Evolutionary conservation across 2,888 invertebrate species (phyloP).

Genomic region (Bibio marci): DNA sequence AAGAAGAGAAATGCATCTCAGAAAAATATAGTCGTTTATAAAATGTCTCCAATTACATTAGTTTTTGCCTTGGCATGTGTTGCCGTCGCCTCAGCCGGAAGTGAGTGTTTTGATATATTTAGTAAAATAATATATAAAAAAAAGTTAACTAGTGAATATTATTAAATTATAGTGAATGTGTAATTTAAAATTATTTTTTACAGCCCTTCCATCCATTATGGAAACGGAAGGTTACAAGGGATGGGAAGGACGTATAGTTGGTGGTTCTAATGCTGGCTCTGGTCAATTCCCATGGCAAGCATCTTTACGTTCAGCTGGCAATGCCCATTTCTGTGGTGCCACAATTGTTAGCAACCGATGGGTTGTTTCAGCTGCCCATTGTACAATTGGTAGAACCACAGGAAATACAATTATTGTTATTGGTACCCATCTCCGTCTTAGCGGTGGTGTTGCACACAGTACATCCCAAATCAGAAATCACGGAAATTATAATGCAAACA

Average conservation of each 20-base stretch:
- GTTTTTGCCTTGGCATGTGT: no score
- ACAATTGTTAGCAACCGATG: constrained; percentile 1
- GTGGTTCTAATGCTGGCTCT: constrained; percentile 11
- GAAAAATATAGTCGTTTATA: no score
- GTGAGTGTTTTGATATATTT: no score
- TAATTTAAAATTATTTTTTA: no score
- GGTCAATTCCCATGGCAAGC: constrained; percentile 13
- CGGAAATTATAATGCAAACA: constrained; percentile 3
- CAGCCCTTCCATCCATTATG: no score
- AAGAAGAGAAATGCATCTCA: no score
- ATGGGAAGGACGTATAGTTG: constrained; percentile 10
- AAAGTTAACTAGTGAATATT: no score
- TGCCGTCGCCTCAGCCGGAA: no score
- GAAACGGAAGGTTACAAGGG: no score
- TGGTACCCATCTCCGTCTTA: not conserved
- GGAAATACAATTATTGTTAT: not conserved
- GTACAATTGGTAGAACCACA: not conserved
- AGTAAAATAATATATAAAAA: no score
- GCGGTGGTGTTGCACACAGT: not conserved
- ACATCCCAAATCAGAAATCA: constrained; percentile 5
- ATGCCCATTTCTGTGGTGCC: constrained; percentile 1
- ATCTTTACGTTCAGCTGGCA: constrained; percentile 10
- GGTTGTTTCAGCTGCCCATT: constrained; percentile 1
- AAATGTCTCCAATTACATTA: no score
- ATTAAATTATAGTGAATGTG: no score